Evolutionary conservation across 2,888 invertebrate genomes (phyloP).

Genomic region (Hirtodrosophila duncani): DNA sequence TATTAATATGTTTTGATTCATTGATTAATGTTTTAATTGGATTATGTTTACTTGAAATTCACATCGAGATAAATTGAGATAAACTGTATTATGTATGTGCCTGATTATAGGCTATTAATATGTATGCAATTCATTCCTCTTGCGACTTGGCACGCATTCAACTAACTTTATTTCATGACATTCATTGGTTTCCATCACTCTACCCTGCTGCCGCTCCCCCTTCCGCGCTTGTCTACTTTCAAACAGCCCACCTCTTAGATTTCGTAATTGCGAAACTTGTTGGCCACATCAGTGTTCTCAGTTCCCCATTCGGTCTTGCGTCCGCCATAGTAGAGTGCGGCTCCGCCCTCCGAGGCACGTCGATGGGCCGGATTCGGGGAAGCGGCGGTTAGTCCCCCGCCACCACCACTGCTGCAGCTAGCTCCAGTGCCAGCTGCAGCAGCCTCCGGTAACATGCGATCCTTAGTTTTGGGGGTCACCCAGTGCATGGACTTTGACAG

Average conservation of each 20-base stretch:
- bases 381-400: constrained; percentile 81
- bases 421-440: constrained; percentile 65
- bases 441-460: constrained; percentile 87
- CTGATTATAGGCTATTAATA: constrained; percentile 37
- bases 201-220: background rate
- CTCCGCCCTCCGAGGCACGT: constrained; percentile 90
- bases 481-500: constrained; percentile 91
- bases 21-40: constrained; percentile 14
- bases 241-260: constrained; percentile 81
- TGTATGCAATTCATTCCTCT: constrained; percentile 31
- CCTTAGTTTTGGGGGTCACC: constrained; percentile 93
- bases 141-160: constrained; percentile 8
- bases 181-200: constrained; percentile 23
- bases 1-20: background rate
- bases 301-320: constrained; percentile 83
- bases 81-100: too few species aligned
- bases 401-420: constrained; percentile 78
- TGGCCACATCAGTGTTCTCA: constrained; percentile 89
- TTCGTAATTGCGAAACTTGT: constrained; percentile 94
- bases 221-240: background rate
- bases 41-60: constrained; percentile 33
- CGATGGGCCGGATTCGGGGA: constrained; percentile 82
- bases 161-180: constrained; percentile 13
- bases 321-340: constrained; percentile 84
- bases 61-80: constrained; percentile 45